Conservation (phyloP, 2,888 invertebrate species). For the Marronus borbonicus region DNA sequence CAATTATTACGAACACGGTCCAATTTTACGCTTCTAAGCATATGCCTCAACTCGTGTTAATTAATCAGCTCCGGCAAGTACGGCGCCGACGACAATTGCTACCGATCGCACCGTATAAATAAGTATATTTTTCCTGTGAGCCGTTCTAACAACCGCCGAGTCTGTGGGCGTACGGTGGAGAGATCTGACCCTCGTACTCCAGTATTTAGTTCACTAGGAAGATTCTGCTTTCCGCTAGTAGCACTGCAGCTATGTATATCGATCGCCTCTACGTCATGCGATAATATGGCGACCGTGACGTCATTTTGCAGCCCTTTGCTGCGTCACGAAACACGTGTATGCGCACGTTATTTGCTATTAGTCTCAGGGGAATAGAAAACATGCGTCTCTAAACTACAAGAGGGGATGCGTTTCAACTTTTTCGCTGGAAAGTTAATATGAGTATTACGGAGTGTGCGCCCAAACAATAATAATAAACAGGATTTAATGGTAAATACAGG, state of each 20-base stretch:
- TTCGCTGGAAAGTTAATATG: no score
- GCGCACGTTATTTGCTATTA: conserved; percentile 39
- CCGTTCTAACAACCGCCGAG: not conserved
- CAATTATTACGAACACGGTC: not conserved
- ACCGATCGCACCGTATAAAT: conserved; percentile 10
- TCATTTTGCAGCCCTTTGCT: conserved; percentile 63
- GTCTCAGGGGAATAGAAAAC: conserved; percentile 18
- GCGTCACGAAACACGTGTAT: conserved; percentile 61
- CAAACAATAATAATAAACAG: no score
- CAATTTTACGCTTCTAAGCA: conserved; percentile 2
- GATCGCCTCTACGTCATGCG: conserved; percentile 70
- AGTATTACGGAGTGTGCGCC: no score
- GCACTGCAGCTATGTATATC: conserved; percentile 64
- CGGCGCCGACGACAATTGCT: not conserved
- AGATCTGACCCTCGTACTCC: conserved; percentile 18
- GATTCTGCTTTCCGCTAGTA: conserved; percentile 49
- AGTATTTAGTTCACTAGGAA: conserved; percentile 29
- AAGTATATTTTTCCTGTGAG: conserved; percentile 1
- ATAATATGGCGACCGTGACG: conserved; percentile 72
- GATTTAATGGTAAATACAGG: no score
- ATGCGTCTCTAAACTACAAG: not conserved
- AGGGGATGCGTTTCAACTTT: no score
- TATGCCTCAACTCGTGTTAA: not conserved
- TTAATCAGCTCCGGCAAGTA: not conserved
- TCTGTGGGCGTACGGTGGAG: not conserved